Percentiles rank a stretch among this genome's conserved stretches.
Evolutionary conservation across 1,140 invertebrate species (phyloP).

Genomic region (Cotesia glomerata): DNA sequence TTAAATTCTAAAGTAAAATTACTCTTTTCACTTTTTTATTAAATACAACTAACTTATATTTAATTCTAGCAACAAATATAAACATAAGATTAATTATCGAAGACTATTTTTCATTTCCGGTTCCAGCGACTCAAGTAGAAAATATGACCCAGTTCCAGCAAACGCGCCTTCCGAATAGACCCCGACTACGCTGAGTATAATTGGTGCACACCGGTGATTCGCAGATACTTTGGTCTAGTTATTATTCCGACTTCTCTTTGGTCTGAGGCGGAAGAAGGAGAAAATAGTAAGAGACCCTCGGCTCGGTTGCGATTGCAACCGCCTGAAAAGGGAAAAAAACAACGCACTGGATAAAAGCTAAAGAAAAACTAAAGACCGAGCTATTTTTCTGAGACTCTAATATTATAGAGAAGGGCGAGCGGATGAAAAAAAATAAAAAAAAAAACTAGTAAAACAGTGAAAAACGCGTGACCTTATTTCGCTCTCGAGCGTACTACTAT

Average conservation of each 20-base stretch:
- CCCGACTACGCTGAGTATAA: background rate
- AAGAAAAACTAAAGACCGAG: background rate
- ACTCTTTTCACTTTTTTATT: too few species aligned
- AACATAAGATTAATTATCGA: too few species aligned
- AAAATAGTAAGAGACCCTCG: background rate
- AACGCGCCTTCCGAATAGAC: background rate
- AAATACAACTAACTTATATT: too few species aligned
- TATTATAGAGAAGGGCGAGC: too few species aligned
- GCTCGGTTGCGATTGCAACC: background rate
- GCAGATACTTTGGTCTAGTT: constrained; percentile 7
- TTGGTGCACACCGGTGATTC: constrained; percentile 7
- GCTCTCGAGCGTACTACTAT: background rate
- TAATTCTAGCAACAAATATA: too few species aligned
- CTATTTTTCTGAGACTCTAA: background rate
- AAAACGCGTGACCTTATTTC: constrained; percentile 8
- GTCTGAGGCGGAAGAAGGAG: background rate
- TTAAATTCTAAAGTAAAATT: too few species aligned
- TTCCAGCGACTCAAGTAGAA: background rate
- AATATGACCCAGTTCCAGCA: background rate
- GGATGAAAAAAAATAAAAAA: too few species aligned
- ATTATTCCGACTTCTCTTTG: background rate
- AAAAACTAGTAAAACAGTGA: background rate
- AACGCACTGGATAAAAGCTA: too few species aligned
- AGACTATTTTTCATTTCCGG: too few species aligned
- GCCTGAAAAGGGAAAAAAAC: background rate